Percentiles rank a stretch among this genome's conserved stretches.
These are phyloP conservation scores for Drosophila basisetae DNA, from an alignment of 2,888 invertebrate genomes.

Conservation along the genomic window DNA sequence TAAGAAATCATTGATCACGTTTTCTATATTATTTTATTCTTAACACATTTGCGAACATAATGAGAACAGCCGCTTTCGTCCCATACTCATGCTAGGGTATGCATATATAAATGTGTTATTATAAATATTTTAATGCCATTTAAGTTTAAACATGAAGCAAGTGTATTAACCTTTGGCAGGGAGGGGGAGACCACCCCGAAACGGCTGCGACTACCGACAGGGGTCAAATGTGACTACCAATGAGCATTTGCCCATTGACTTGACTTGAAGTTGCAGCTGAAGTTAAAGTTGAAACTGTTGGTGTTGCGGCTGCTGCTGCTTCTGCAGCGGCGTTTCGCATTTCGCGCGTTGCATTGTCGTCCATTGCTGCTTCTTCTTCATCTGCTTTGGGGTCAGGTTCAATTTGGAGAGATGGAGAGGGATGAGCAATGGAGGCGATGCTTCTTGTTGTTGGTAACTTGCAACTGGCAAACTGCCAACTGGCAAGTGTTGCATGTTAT, in stretches of 20 bases:
- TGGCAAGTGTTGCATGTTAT: conserved; percentile 66
- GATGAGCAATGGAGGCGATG: conserved; percentile 43
- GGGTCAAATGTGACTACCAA: conserved; percentile 56
- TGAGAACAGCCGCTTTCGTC: background rate
- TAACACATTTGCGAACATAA: background rate
- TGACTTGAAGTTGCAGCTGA: conserved; percentile 33
- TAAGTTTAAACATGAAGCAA: conserved; percentile 77
- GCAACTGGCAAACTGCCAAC: conserved; percentile 36
- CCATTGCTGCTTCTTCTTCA: conserved; percentile 3
- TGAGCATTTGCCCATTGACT: conserved; percentile 28
- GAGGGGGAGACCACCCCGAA: conserved; percentile 54
- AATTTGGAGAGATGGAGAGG: conserved; percentile 51
- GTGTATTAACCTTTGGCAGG: conserved; percentile 67
- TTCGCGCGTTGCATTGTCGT: conserved; percentile 60
- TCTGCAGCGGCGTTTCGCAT: conserved; percentile 65
- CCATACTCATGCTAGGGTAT: conserved; percentile 12
- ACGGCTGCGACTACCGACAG: conserved; percentile 51
- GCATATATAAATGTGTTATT: conserved; percentile 64
- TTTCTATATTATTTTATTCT: background rate
- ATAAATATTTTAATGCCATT: conserved; percentile 80
- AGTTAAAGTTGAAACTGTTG: conserved; percentile 9
- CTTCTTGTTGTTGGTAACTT: conserved; percentile 18
- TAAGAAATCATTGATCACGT: background rate
- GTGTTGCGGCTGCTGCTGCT: conserved; percentile 18
- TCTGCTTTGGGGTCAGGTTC: conserved; percentile 62